Evolutionary conservation across 1,140 invertebrate genomes (phyloP), one percentile per base, ranked within the genome.

Genomic region (Zaprionus inermis): DNA sequence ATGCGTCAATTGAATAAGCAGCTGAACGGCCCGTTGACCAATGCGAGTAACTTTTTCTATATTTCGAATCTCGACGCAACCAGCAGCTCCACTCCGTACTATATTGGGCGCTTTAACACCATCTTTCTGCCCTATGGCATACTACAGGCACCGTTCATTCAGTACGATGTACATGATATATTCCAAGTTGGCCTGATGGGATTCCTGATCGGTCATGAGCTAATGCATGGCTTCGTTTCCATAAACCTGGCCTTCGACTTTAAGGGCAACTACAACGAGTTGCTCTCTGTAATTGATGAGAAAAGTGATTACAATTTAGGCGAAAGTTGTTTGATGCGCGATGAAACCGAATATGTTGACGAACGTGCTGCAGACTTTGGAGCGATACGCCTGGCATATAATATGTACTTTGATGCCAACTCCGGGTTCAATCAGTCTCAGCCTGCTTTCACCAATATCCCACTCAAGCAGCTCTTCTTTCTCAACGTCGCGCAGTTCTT

Each of bases 401-500:
- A 76, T 12, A 24, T 64, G 0, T 91, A 74, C 54, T 83, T 86
- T 10, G 61, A 38, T n/a, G n/a, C 34, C 4, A 24, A 24, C 6
- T 54, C 12, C 10, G 20, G 7, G 0, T 38, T 16, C 28, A 28
- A 1, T 10, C 41, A 46, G 22, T 6, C 57, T 5, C 67, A 57
- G 3, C 58, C 56, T 0, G 46, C 22, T 11, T 79, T 81, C 4
- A 71, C 60, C 2, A 32, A 24, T 5, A 56, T 83, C n/a, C 5
- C 71, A 0, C 54, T 72, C 44, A 57, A 71, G 49, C 52, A 86
- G 12, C 20, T 91, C 0, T 91, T 91, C 38, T 91, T 91, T 22
- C 60, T 91, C 0, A 91, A 86, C 44, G 12, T 89, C 55, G 89
- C 90, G 0, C 90, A 91, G 30, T 89, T 91, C 44, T 91, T 91